Evolutionary conservation across 2,888 invertebrate species (phyloP).

Genomic region (Melanostoma mellinum): DNA sequence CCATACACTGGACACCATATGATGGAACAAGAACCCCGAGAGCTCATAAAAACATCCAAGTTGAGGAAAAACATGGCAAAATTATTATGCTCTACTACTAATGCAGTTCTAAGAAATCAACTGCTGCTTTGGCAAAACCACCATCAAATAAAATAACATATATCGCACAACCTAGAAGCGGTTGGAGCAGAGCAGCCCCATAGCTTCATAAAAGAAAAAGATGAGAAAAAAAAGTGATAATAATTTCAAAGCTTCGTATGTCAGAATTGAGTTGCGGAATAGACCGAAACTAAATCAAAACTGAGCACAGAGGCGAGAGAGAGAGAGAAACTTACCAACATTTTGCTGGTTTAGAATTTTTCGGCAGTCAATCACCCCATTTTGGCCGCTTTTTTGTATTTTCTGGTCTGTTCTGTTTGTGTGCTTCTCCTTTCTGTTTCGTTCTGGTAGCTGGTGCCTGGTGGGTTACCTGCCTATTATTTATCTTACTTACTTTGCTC

Average conservation of each 20-base stretch:
- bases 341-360: conserved; percentile 70
- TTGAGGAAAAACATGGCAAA: too few relatives aligned
- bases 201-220: neutral
- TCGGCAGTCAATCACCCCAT: conserved; percentile 70
- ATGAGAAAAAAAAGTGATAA: neutral
- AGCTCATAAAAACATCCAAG: too few relatives aligned
- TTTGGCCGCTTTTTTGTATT: conserved; percentile 43
- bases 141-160: conserved; percentile 43
- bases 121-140: conserved; percentile 9
- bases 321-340: too few relatives aligned
- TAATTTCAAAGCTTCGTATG: conserved; percentile 48
- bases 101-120: too few relatives aligned
- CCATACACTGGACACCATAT: too few relatives aligned
- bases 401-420: conserved; percentile 6
- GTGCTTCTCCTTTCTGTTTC: conserved; percentile 32
- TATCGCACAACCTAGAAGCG: conserved; percentile 36
- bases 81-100: too few relatives aligned
- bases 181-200: conserved; percentile 17
- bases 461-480: conserved; percentile 26
- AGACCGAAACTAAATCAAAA: conserved; percentile 11
- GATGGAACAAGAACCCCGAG: too few relatives aligned
- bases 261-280: conserved; percentile 57
- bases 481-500: conserved; percentile 26
- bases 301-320: too few relatives aligned
- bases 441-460: conserved; percentile 9